Percentiles rank a stretch among this genome's conserved stretches.
Evolutionary conservation across 2,113 vertebrate species (phyloP).

Genomic region (Hystrix cristata): DNA sequence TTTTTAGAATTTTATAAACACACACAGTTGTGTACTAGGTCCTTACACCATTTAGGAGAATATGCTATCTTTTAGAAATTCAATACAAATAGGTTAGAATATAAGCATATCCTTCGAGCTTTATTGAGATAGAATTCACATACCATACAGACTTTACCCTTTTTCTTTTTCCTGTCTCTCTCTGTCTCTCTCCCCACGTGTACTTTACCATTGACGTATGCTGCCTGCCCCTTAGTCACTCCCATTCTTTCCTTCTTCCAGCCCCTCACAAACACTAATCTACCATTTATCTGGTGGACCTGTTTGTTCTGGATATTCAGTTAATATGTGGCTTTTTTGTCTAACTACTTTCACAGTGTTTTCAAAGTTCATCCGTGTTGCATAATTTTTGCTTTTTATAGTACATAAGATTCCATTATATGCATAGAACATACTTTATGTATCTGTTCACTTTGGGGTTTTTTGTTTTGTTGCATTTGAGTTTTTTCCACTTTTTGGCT

Average conservation of each 20-base stretch:
- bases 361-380: background rate
- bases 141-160: background rate
- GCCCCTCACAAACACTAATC: background rate
- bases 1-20: background rate
- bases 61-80: slow-evolving; percentile 56
- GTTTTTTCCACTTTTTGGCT: slow-evolving; percentile 26
- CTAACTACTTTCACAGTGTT: background rate
- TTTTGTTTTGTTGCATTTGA: slow-evolving; percentile 17
- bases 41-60: slow-evolving; percentile 31
- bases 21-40: background rate
- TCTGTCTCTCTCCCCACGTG: no score
- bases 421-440: background rate
- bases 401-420: background rate
- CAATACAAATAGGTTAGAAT: slow-evolving; percentile 17
- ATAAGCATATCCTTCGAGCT: background rate
- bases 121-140: slow-evolving; percentile 40
- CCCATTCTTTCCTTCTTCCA: background rate
- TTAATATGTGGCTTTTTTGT: background rate
- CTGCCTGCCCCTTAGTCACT: background rate
- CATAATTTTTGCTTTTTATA: background rate
- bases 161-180: background rate
- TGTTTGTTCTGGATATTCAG: background rate
- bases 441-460: background rate
- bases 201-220: background rate
- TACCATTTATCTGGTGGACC: background rate